Evolutionary conservation across 2,113 vertebrate genomes (phyloP), one percentile per base, ranked within the genome.

Genomic region (Elanus axillaris): DNA sequence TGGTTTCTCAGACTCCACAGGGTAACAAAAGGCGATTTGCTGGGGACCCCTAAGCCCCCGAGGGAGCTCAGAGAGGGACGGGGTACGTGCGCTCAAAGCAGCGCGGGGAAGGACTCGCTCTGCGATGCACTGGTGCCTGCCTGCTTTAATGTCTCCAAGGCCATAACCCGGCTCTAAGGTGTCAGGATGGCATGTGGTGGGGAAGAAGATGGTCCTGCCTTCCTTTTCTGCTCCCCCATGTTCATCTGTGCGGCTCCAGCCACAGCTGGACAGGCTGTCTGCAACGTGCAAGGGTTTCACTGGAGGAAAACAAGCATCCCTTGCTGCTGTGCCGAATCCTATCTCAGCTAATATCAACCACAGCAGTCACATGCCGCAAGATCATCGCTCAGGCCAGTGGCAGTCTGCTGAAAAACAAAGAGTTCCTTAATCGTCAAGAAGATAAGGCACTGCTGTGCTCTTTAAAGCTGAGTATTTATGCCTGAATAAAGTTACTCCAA

Each of bases 351-450:
- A 25, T 13, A 43, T 3, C 86, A 63, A 40, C 17, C 43, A 0
- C n/a, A 47, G 76, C 84, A 40, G 36, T 75, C 90, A 63, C 55
- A 84, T 13, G 58, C 87, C 14, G 3, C 62, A 4, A 13, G 68
- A 45, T 15, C 53, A 29, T 82, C 66, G 1, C 72, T 42, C 19
- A 8, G 80, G 81, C 90, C 73, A 32, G 80, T 88, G 87, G 69
- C 85, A 87, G 77, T 68, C 81, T 90, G 78, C 85, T 48, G 88
- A 16, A 59, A 95, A 85, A 85, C 71, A 86, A 58, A 93, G 93
- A 36, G 43, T 10, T 82, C 85, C 78, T 71, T 86, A 79, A 72
- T n/a, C 85, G 48, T 6, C 1, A 1, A 85, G 90, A 36, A 92
- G 90, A 90, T 64, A 88, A 95, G 68, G 47, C 74, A 9, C 25